phyloP scores from a whole-genome alignment of 2,888 invertebrate species.

The Conchocele bisecta region DNA sequence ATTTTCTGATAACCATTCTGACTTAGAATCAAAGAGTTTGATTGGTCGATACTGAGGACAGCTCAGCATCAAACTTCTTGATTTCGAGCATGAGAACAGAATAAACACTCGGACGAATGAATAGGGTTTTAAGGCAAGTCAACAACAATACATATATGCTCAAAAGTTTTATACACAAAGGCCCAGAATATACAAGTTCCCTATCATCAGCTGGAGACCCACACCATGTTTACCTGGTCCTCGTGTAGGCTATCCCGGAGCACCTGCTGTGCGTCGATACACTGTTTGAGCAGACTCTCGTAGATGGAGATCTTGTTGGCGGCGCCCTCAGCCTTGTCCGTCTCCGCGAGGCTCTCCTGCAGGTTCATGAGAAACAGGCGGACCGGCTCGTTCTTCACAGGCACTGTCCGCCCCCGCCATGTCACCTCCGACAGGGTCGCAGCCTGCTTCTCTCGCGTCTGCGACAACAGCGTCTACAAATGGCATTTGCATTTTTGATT shows the following conservation, averaged over 20 bases:
- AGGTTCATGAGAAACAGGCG: conserved; percentile 79
- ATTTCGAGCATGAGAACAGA: no score
- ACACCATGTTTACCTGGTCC: conserved; percentile 82
- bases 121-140: no score
- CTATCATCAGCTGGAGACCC: neutral
- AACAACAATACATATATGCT: no score
- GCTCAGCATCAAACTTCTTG: no score
- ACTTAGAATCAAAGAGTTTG: no score
- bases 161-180: no score
- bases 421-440: conserved; percentile 92
- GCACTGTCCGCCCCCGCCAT: conserved; percentile 94
- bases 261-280: conserved; percentile 95
- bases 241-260: conserved; percentile 88
- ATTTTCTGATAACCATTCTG: no score
- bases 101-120: no score
- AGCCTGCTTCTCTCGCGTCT: conserved; percentile 91
- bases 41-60: no score
- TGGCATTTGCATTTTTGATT: no score
- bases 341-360: conserved; percentile 77
- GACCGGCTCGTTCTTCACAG: conserved; percentile 90
- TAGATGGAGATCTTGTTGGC: conserved; percentile 91
- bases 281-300: conserved; percentile 96
- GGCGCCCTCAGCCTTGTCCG: conserved; percentile 77
- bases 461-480: conserved; percentile 89
- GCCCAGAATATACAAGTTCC: no score